Base-by-base conservation (phyloP, 2,797 vertebrate genomes). In the Lates japonicus region DNA sequence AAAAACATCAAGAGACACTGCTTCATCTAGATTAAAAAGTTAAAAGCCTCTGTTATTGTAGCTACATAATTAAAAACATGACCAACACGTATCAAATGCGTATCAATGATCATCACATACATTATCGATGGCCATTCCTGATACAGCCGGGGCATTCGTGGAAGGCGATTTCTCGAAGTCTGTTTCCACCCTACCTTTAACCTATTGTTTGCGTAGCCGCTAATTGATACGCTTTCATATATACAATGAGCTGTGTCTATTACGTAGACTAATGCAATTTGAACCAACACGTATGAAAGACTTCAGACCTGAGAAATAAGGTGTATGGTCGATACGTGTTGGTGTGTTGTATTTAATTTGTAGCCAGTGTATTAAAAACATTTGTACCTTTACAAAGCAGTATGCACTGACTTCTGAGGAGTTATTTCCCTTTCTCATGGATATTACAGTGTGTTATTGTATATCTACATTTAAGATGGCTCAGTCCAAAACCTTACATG, bases 181-280 rank as follows among this genome's bases (percentile, higher is more conserved):
- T 67, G 33, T 80, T 81, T 84, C 46, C 59, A 70, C 48, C 54
- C n/a, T 25, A 33, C 3, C 22, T 48, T 10, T 2, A 61, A 62
- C 59, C 20, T 51, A 20, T 67, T 75, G 59, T 74, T 82, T 73
- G 58, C 42, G 57, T 19, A 16, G 35, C 13, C 3, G n/a, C 42
- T 62, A 79, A 80, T 33, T 48, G 70, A 51, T 12, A 16, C 44
- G 25, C 77, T 77, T 71, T 63, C 55, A 44, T 20, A 71, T 68
- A 57, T 63, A 68, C 25, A 70, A 35, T 14, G 59, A 68, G 42
- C n/a, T 54, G 41, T 31, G 37, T 80, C 49, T 69, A 65, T 79
- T 82, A 79, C 83, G 52, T 48, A 19, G 31, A 76, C 65, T 76
- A 74, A 78, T 83, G 89, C 83, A 70, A 65, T 80, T 82, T 86